phyloP scores from a whole-genome alignment of 2,113 vertebrate genomes.

The Erinaceus europaeus region DNA sequence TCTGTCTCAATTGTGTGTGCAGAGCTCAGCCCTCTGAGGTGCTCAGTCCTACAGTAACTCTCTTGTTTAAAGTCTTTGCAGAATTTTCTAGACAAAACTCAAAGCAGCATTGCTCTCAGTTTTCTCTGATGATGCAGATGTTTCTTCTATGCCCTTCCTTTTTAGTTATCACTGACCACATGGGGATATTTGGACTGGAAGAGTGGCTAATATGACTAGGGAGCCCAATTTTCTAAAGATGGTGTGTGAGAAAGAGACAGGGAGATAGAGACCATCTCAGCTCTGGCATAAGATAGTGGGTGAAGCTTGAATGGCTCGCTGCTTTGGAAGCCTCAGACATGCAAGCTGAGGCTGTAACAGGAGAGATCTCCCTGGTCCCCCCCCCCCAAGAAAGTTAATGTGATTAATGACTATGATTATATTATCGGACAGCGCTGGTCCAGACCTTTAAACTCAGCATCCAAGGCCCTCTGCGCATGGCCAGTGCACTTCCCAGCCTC shows the following conservation, averaged over 20 bases:
- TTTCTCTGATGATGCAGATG: no score
- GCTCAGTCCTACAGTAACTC: neutral
- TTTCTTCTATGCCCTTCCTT: accelerated
- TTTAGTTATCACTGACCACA: neutral
- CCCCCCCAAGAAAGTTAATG: no score
- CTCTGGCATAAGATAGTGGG: no score
- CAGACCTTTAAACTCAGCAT: neutral
- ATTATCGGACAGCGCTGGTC: neutral
- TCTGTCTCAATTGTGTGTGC: neutral
- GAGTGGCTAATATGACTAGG: neutral
- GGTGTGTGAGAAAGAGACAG: no score
- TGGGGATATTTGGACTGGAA: accelerated
- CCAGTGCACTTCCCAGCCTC: neutral
- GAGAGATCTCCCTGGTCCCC: no score
- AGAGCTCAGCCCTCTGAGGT: neutral
- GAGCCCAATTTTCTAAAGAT: neutral
- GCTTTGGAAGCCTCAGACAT: no score
- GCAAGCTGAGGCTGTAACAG: no score
- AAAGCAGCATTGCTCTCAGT: neutral
- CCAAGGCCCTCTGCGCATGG: neutral
- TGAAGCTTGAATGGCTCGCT: no score
- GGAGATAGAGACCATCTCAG: no score
- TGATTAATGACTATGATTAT: neutral
- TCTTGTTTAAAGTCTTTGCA: neutral
- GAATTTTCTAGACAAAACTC: neutral